Evolutionary conservation across 2,888 invertebrate species (phyloP), one percentile per base, ranked within the genome.

Genomic region (Synergus japonicus): DNA sequence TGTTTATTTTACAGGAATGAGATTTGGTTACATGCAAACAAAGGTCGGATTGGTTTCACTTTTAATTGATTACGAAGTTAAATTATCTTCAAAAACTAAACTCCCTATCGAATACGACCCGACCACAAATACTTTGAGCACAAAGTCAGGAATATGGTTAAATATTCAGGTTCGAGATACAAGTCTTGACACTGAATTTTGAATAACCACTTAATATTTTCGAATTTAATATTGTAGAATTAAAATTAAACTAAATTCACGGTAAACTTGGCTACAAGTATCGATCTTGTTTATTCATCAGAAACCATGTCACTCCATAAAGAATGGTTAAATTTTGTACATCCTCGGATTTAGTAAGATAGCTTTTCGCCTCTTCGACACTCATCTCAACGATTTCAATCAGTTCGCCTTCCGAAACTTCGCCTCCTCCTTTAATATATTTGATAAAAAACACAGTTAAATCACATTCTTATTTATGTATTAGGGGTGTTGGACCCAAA

Each of bases 331-430:
- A 97, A 88, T 96, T 96, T 77, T 94, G 93, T 76, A 96, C 93
- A 7, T 94, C 93, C 0, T 94, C 94, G 4, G 94, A 94, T 15
- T 94, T 93, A 5, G 95, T 87, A 85, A 22, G 22, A 29, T 94
- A 94, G 76, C 93, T 91, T 85, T 94, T 94, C 22, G 95, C 94
- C 89, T 98, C 96, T 3, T 95, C 93, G 18, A 97, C 93, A 0
- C 95, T 94, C 93, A 96, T 94, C 92, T 98, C 98, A 18, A 98
- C 94, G 0, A 98, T 96, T 86, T 98, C 98, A 84, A 99, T 99
- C 63, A 97, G 93, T 93, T 99, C 99, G 83, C 96, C 96, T 76
- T 95, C 96, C 4, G 97, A 94, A 15, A 98, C 98, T 41, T 98
- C 98, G 78, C 97, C 98, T n/a, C 92, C 92, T 60, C 92, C 92